Conservation (phyloP, 2,888 invertebrate species). For the Ophion ellenae region DNA sequence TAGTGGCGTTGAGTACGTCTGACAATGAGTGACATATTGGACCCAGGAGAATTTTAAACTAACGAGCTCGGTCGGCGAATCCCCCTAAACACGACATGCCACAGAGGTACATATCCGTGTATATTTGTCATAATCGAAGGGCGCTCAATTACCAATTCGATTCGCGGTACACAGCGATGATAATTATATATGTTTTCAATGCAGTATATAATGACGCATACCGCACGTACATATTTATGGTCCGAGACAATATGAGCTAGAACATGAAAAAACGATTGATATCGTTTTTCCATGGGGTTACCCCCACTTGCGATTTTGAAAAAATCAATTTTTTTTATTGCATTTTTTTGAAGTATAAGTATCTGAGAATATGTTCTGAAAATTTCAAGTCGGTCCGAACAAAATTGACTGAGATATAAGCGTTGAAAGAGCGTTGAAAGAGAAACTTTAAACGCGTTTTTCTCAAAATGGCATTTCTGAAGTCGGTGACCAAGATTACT, state of each 20-base stretch:
- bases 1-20: constrained; percentile 10
- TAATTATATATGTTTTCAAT: constrained; percentile 8
- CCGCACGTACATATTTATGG: background rate
- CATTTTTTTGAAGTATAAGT: too few relatives aligned
- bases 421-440: too few relatives aligned
- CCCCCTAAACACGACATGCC: constrained; percentile 2
- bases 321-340: too few relatives aligned
- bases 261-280: background rate
- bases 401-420: too few relatives aligned
- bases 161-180: constrained; percentile 21
- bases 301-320: too few relatives aligned
- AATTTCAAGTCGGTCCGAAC: too few relatives aligned
- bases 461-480: too few relatives aligned
- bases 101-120: background rate
- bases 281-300: too few relatives aligned
- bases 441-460: too few relatives aligned
- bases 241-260: background rate
- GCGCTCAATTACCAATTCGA: constrained; percentile 40
- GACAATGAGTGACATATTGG: constrained; percentile 20
- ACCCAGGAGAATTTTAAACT: constrained; percentile 33
- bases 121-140: constrained; percentile 33
- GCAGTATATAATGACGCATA: constrained; percentile 16
- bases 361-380: too few relatives aligned
- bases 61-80: constrained; percentile 20
- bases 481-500: too few relatives aligned